phyloP scores from a whole-genome alignment of 2,797 vertebrate species.

The Huso huso region DNA sequence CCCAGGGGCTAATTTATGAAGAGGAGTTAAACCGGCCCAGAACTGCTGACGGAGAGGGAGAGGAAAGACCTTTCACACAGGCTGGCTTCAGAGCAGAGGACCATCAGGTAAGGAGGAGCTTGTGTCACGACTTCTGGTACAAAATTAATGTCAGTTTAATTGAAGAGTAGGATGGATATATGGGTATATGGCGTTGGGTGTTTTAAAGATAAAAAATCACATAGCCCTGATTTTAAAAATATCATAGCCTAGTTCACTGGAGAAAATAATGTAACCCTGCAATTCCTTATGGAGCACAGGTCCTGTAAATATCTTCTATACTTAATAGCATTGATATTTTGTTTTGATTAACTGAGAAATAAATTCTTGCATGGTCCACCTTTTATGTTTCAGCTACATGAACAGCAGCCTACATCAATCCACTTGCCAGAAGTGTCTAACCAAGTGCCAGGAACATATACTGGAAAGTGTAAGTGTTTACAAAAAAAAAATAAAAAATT shows the following conservation, averaged over 20 bases:
- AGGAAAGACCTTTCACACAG: conserved; percentile 84
- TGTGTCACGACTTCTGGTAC: not conserved
- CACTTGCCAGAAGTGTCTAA: conserved; percentile 37
- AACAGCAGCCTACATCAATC: conserved; percentile 35
- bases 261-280: no score
- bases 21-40: conserved; percentile 78
- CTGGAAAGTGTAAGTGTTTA: conserved; percentile 73
- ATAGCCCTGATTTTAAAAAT: no score
- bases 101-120: conserved; percentile 32
- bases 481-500: no score
- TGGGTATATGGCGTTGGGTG: not conserved
- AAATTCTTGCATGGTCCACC: no score
- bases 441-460: conserved; percentile 67
- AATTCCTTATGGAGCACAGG: no score
- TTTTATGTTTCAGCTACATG: conserved; percentile 47
- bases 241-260: no score
- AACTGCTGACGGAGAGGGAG: conserved; percentile 78
- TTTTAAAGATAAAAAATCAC: no score
- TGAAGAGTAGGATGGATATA: not conserved
- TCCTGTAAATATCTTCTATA: no score
- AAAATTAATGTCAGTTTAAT: no score
- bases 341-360: no score
- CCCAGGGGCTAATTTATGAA: conserved; percentile 45
- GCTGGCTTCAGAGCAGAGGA: conserved; percentile 57
- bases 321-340: no score